These are phyloP conservation scores for Cataglyphis hispanica DNA, from an alignment of 1,140 invertebrate genomes.

Conservation along the genomic window DNA sequence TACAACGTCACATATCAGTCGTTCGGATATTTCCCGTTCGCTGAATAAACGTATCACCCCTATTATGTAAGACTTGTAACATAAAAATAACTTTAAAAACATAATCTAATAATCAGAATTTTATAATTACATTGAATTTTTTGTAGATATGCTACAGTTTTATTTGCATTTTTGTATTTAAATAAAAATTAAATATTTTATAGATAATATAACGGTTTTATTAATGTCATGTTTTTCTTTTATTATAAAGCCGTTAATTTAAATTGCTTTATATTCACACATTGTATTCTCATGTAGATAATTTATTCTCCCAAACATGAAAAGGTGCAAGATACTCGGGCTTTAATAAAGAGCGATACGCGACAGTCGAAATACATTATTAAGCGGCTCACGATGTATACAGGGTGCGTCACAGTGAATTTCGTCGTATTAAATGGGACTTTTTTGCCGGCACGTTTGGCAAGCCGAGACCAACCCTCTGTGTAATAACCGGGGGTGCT, in stretches of 20 bases:
- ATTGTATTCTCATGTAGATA: background rate
- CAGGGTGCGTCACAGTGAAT: conserved; percentile 71
- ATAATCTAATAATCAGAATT: conserved; percentile 6
- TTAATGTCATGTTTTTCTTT: background rate
- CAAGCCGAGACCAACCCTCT: conserved; percentile 69
- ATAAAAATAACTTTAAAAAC: conserved; percentile 23
- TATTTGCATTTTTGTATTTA: background rate
- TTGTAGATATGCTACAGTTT: background rate
- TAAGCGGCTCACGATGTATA: conserved; percentile 67
- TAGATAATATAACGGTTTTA: background rate
- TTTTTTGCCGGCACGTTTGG: conserved; percentile 77
- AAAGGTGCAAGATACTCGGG: conserved; percentile 12
- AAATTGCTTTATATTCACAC: conserved; percentile 7
- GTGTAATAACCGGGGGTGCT: conserved; percentile 71
- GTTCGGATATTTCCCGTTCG: conserved; percentile 39
- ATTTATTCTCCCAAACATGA: background rate
- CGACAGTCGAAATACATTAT: conserved; percentile 73
- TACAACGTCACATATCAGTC: conserved; percentile 17
- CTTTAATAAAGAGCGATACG: conserved; percentile 71
- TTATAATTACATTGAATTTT: background rate
- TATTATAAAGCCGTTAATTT: background rate
- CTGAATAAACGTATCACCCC: conserved; percentile 19
- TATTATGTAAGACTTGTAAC: background rate
- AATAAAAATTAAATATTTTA: conserved; percentile 19
- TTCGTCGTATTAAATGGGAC: conserved; percentile 77